These are phyloP conservation scores for Episyrphus balteatus DNA, from an alignment of 1,140 invertebrate genomes.

Conservation along the genomic window DNA sequence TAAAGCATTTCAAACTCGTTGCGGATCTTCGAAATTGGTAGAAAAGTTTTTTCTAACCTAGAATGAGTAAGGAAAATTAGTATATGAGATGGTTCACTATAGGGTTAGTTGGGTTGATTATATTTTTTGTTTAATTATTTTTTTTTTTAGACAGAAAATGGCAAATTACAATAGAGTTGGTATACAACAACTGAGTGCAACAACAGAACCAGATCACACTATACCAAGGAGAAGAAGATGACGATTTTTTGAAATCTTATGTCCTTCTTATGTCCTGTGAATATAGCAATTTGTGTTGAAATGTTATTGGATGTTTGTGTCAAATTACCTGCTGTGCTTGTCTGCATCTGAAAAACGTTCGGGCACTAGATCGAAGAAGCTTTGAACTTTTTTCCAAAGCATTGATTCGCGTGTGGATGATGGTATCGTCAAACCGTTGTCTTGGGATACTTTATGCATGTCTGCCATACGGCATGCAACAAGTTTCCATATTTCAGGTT, in stretches of 20 bases:
- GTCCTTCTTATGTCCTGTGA: no score
- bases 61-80: background rate
- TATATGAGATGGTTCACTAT: background rate
- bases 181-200: background rate
- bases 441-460: conserved; percentile 54
- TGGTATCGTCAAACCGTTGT: conserved; percentile 7
- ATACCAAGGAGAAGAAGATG: no score
- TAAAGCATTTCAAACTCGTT: conserved; percentile 60
- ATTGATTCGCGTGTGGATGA: conserved; percentile 40
- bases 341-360: conserved; percentile 46
- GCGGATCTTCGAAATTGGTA: conserved; percentile 52
- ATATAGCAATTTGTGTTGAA: conserved; percentile 1
- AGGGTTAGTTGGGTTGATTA: background rate
- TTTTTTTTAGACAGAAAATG: background rate
- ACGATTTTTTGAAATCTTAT: no score
- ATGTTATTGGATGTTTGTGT: conserved; percentile 3
- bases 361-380: conserved; percentile 63
- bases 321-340: conserved; percentile 50
- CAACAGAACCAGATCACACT: background rate
- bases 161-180: no score
- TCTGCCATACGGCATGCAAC: conserved; percentile 70
- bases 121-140: background rate
- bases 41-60: conserved; percentile 59
- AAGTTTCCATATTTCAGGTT: conserved; percentile 57
- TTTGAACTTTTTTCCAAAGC: conserved; percentile 62